Base-by-base conservation (phyloP, 2,797 vertebrate genomes). In the Sphaeramia orbicularis region DNA sequence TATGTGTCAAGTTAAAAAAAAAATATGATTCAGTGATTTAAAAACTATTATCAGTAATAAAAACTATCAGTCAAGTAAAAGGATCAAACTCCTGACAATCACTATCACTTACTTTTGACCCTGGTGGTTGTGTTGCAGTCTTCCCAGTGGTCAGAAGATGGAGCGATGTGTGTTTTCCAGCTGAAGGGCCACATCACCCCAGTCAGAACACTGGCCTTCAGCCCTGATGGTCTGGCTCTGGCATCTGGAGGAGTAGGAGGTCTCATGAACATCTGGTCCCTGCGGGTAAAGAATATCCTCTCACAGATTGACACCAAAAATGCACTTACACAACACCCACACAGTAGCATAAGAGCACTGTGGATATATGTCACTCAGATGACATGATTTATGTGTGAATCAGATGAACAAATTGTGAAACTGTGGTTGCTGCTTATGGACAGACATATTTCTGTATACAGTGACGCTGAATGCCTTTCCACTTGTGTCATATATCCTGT, bases 201-300 rank as follows among this genome's bases (percentile, higher is more conserved):
- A 0, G 96, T 98, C 4, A 91, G 95, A 16, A 97, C 96, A 0
- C 91, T 99, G 67, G 94, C 93, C 1, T 99, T 99, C 86, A 98
- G 96, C 83, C 94, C 96, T 1, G 97, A 99, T 16, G 98, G 98
- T 2, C 89, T 99, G 77, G 93, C 95, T 2, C 80, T 99, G 76
- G 96, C 95, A 0, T 99, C 98, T 18, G 98, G 97, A 65, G 98
- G 96, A 43, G 94, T 97, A 3, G 97, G 98, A 7, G 97, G 98
- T 7, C 96, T 99, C 72, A 94, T 99, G 94, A 99, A 99, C 91
- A 96, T 99, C 91, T 99, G 98, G 98, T 99, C 97, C 45, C 88
- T 99, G 62, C 90, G 94, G 95, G 98, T 92, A 71, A 71, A 68
- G 58, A 4, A 38, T 16, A n/a, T 10, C 40, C 13, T 36, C 19